A percentile compares a stretch with the other conserved stretches of the same genome.
Evolutionary conservation across 1,140 invertebrate genomes (phyloP).

Genomic region (Leptonema lineaticorne): DNA sequence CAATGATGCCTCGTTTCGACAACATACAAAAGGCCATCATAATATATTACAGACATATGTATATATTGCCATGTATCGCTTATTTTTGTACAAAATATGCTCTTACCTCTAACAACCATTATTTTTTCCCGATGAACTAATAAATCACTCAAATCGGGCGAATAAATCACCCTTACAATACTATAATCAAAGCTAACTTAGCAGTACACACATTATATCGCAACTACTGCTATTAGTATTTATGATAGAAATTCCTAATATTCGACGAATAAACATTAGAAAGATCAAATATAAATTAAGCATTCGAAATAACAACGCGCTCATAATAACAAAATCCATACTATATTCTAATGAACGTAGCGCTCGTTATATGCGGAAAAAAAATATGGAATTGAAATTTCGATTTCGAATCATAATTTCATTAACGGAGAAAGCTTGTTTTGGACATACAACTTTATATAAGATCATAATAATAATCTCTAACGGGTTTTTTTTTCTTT

Average conservation of each 20-base stretch:
- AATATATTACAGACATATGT: too few relatives aligned
- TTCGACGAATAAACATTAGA: not conserved
- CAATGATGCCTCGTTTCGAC: too few relatives aligned
- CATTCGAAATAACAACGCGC: too few relatives aligned
- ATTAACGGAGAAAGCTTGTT: not conserved
- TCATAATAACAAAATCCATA: not conserved
- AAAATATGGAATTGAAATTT: not conserved
- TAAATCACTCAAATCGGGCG: conserved; percentile 1
- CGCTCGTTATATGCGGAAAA: too few relatives aligned
- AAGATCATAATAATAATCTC: not conserved
- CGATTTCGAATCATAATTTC: not conserved
- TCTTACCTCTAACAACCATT: not conserved
- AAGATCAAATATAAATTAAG: too few relatives aligned
- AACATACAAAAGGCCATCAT: too few relatives aligned
- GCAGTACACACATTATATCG: not conserved
- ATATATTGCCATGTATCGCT: too few relatives aligned
- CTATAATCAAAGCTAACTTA: conserved; percentile 9
- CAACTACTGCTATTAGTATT: not conserved
- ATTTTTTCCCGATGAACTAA: not conserved
- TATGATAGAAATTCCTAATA: not conserved
- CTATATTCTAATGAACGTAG: not conserved
- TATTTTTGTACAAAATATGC: not conserved
- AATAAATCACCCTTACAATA: conserved; percentile 11
- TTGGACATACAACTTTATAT: not conserved
- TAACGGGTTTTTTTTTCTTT: conserved; percentile 4